Conservation (phyloP, 2,113 vertebrate species). For the Pangasianodon hypophthalmus region DNA sequence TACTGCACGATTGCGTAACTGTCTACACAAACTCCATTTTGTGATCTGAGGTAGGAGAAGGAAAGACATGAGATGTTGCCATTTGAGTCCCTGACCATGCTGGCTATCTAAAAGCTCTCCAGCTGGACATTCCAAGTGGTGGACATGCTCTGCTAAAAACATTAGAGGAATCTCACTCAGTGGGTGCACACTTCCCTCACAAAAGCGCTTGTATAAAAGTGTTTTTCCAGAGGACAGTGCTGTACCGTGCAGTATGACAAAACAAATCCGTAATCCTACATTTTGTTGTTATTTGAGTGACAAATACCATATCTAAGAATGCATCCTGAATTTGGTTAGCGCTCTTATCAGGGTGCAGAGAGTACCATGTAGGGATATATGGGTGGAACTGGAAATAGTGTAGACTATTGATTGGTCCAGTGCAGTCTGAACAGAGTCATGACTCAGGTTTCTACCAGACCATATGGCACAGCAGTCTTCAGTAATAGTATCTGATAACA, state of each 20-base stretch:
- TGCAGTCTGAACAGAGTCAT: not conserved
- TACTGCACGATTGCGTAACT: not conserved
- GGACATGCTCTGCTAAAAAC: conserved; percentile 61
- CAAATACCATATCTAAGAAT: not conserved
- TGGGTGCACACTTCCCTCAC: conserved; percentile 60
- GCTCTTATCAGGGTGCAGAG: too few relatives aligned
- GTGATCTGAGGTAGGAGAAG: conserved; percentile 5
- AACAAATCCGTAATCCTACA: not conserved
- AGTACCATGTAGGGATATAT: not conserved
- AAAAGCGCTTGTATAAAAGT: not conserved
- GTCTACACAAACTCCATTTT: conserved; percentile 23
- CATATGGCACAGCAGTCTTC: not conserved
- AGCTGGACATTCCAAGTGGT: conserved; percentile 34
- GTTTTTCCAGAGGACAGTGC: not conserved
- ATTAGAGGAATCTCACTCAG: conserved; percentile 51
- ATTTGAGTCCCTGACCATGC: conserved; percentile 24
- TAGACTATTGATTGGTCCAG: conserved; percentile 12
- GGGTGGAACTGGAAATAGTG: not conserved
- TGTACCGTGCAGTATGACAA: not conserved
- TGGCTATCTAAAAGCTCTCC: conserved; percentile 24
- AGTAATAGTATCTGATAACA: not conserved
- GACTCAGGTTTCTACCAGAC: not conserved
- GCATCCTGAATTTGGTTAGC: not conserved
- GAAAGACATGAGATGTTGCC: conserved; percentile 20
- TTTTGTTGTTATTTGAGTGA: not conserved